A percentile compares a stretch with the other conserved stretches of the same genome.
phyloP scores from a whole-genome alignment of 1,140 invertebrate genomes.

The Drosophila funebris region DNA sequence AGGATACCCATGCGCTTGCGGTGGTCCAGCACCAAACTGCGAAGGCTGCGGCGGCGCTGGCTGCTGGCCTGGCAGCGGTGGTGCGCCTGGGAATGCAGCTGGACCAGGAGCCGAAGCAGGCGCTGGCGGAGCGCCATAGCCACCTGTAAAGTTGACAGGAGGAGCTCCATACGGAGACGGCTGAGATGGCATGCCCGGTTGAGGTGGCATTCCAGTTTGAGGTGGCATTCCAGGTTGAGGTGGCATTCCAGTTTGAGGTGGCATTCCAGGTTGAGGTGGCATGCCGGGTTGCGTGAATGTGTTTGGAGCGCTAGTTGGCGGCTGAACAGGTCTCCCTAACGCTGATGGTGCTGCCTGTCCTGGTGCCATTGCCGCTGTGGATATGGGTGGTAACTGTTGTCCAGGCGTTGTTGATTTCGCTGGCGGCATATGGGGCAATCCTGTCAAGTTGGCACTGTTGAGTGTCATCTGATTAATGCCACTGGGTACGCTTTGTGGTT shows the following conservation, averaged over 20 bases:
- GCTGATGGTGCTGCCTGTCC: conserved; percentile 11
- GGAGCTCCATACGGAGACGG: conserved; percentile 28
- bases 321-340: conserved; percentile 20
- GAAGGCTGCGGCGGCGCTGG: conserved; percentile 32
- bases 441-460: conserved; percentile 71
- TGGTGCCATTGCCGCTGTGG: conserved; percentile 7
- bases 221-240: background rate
- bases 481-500: conserved; percentile 60
- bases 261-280: background rate
- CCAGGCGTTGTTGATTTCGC: conserved; percentile 55
- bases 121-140: conserved; percentile 17
- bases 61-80: conserved; percentile 49
- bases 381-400: conserved; percentile 39
- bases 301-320: background rate
- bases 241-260: background rate
- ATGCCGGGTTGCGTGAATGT: background rate
- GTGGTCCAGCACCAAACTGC: conserved; percentile 38
- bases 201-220: background rate
- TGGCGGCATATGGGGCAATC: conserved; percentile 73
- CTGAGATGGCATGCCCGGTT: background rate
- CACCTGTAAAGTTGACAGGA: conserved; percentile 30
- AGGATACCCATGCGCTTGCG: conserved; percentile 56
- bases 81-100: conserved; percentile 48
- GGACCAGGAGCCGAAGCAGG: conserved; percentile 25
- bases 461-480: conserved; percentile 75